Evolutionary conservation across 2,888 invertebrate species (phyloP).

Genomic region (Adela reaumurella): DNA sequence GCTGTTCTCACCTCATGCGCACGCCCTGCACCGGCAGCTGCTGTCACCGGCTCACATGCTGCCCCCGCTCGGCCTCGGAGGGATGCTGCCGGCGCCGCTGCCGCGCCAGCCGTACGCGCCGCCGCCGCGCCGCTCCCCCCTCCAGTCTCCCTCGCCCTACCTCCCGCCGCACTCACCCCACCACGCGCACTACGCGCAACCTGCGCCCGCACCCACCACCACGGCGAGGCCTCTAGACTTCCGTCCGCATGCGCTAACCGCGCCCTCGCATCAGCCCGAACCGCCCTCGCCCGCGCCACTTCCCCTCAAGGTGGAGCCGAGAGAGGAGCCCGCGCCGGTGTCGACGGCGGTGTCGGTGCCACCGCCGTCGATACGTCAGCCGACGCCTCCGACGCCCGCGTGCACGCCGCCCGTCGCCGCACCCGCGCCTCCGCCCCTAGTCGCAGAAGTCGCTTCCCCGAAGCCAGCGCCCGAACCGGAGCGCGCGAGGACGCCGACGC

Average conservation of each 20-base stretch:
- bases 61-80: slow-evolving; percentile 6
- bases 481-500: slow-evolving; percentile 6
- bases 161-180: slow-evolving; percentile 9
- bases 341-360: slow-evolving; percentile 14
- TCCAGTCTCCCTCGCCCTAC: slow-evolving; percentile 2
- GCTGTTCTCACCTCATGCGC: slow-evolving; percentile 22
- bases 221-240: slow-evolving; percentile 15
- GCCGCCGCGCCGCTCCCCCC: slow-evolving; percentile 6
- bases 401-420: slow-evolving; percentile 15
- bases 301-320: slow-evolving; percentile 16
- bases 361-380: slow-evolving; percentile 13
- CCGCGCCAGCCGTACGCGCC: slow-evolving; percentile 13
- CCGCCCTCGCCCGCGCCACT: slow-evolving; percentile 10
- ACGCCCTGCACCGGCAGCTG: slow-evolving; percentile 24
- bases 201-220: slow-evolving; percentile 27
- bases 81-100: slow-evolving; percentile 15
- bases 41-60: slow-evolving; percentile 15
- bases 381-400: slow-evolving; percentile 12
- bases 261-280: slow-evolving; percentile 29
- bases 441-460: slow-evolving; percentile 9
- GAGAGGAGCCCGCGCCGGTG: slow-evolving; percentile 12
- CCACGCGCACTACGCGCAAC: slow-evolving; percentile 18
- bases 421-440: slow-evolving; percentile 14
- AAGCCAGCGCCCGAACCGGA: slow-evolving; percentile 8
- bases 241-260: slow-evolving; percentile 25